Evolutionary conservation across 37 sponge, comb jelly and placozoan species (phyloP), one percentile per base, ranked within the genome.

Genomic region (Halisarca cf. caerulea): DNA sequence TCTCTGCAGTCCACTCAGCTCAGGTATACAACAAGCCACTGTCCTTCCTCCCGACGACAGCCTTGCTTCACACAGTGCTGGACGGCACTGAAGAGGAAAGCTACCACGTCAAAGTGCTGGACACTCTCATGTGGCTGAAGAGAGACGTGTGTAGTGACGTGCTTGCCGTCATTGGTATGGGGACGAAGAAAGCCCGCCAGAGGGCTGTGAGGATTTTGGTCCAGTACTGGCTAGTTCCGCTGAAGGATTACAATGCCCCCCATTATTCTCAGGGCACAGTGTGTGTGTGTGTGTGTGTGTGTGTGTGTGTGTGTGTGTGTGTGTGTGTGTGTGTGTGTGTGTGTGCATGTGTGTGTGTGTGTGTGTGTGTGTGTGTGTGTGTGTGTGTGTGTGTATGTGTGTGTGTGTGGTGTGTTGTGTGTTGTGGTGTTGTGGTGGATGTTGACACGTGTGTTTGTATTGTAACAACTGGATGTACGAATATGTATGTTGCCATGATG

Each of bases 41-140:
- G 9, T 34, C 71, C 25, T 44, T 60, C 33, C 25, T 86, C 68
- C 39, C 83, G 24, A 69, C 47, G 27, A 51, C 87, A 17, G 55
- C 91, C 28, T 38, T 83, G 0, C 62, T 91, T 24, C 78, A 86
- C 84, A 80, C 86, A 70, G 87, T 86, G 27, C 59, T 91, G 86
- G 91, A 87, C 9, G 33, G 64, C 37, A 61, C 79, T 59, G 8
- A 30, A 6, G 39, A 78, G 14, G 45, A 51, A 17, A 58, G 59
- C 0, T 57, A 86, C 75, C 84, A 91, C 59, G 79, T 91, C 39
- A 51, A 86, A 24, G 34, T 87, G 33, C 15, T 62, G 23, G 84
- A 85, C 71, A 82, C 85, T 0, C 81, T 92, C 66, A 92, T 92
- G 92, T 66, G 35, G 51, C 81, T 92, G 45, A 92, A 92, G 85